Evolutionary conservation across 1,140 invertebrate genomes (phyloP), one percentile per base, ranked within the genome.

Genomic region (Drosophila obscura): DNA sequence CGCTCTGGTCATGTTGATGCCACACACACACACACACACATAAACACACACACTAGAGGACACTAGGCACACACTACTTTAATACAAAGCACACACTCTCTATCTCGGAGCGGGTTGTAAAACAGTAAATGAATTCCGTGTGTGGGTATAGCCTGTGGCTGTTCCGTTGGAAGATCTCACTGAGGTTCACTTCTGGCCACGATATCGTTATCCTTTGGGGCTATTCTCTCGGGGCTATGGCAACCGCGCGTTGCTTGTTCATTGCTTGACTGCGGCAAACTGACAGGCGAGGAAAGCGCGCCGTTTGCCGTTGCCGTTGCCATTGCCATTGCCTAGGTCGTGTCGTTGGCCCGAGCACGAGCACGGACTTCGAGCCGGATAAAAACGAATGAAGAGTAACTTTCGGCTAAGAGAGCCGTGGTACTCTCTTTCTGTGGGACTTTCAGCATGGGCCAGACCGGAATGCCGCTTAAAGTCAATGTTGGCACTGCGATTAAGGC

Each of bases 201-300:
- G 41, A 35, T 44, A 50, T 44, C 43, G 31, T 64, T 78, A 77
- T 81, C 58, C 64, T 68, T 41, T 43, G 41, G 64, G 56, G 60
- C 43, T 65, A 65, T 74, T 51, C 71, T 28, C 16, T 31, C 48
- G 41, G 16, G 24, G 0, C 26, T 26, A 7, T 28, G 39, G 4
- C 8, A 44, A 75, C 75, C 78, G 82, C 79, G 72, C 80, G 82
- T 31, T 81, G 65, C 78, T 78, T 66, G 66, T 72, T 88, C 72
- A 69, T 59, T 88, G 83, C 78, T 88, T 73, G 75, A 88, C 82
- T 87, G 82, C 82, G 82, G 82, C 83, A 87, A 82, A 87, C 82
- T 87, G 79, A 88, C 61, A 66, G 60, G 24, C 59, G 44, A 60
- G 59, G 48, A 74, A 68, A 67, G 55, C 62, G 59, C 52, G 72